Evolutionary conservation across 2,113 vertebrate species (phyloP), one percentile per base, ranked within the genome.

Genomic region (Pomatorhinus ruficollis): DNA sequence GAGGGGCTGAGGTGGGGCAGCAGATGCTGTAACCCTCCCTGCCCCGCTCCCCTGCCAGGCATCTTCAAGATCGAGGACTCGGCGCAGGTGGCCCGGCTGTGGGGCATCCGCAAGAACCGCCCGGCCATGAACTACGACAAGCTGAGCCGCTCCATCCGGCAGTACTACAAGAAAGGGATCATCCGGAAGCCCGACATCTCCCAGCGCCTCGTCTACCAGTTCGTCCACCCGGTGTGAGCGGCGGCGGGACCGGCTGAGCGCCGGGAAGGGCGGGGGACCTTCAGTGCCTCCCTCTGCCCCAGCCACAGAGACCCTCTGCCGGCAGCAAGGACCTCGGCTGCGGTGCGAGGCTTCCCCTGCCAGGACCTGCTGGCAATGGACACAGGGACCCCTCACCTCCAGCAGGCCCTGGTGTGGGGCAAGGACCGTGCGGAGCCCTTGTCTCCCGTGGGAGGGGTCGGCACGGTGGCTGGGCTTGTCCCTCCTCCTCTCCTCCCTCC

Each of bases 71-170:
- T 99, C 1, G 99, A 99, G 97, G 99, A 99, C 97, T 99, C 99
- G 0, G 99, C 99, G 19, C 99, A 99, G 33, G 99, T 99, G 42
- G 99, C 99, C 1, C 98, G 99, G 16, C 98, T 99, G 24, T 99
- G 99, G 99, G 99, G 99, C 57, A 98, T 99, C 94, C 97, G 99
- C 35, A 99, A 99, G 98, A 99, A 99, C 91, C 98, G 99, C 3
- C 99, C 99, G 0, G 99, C 99, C 76, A 99, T 99, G 99, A 99
- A 99, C 98, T 99, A 99, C 35, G 99, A 99, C 98, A 99, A 99
- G 94, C 98, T 99, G 96, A 99, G 99, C 97, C 99, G 99, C 90
- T 99, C 99, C 97, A 99, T 99, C 96, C 99, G 99, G 64, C 99
- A 99, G 97, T 99, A 99, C 98, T 99, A 99, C 97, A 99, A 99